Conservation (phyloP, 2,113 vertebrate species). For the Chloroceryle aenea region DNA sequence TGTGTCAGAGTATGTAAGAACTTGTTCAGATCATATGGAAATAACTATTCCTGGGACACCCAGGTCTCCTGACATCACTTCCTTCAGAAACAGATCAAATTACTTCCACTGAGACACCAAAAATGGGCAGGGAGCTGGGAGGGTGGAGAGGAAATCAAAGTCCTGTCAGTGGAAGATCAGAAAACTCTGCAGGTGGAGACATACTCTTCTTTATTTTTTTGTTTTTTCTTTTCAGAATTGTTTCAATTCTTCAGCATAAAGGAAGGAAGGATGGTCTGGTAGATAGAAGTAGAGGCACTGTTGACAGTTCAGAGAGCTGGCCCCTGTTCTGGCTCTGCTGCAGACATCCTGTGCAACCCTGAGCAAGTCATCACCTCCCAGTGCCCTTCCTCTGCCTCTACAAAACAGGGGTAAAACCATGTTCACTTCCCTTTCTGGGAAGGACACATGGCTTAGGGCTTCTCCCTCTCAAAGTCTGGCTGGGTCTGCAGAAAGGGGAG, state of each 20-base stretch:
- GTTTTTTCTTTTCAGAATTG: neutral
- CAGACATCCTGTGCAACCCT: slow-evolving; percentile 53
- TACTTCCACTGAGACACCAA: slow-evolving; percentile 12
- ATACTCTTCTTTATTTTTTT: neutral
- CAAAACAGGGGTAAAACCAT: neutral
- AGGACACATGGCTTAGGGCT: neutral
- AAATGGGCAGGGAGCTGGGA: neutral
- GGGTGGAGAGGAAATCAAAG: neutral
- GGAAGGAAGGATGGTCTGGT: slow-evolving; percentile 62
- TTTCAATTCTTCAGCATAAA: neutral
- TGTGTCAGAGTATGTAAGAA: slow-evolving; percentile 22
- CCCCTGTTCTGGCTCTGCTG: neutral
- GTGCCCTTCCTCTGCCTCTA: slow-evolving; percentile 21
- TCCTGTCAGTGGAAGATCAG: slow-evolving; percentile 25
- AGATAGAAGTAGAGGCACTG: slow-evolving; percentile 32
- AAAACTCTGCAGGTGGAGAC: slow-evolving; percentile 29
- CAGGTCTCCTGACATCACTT: slow-evolving; percentile 60
- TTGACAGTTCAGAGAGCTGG: slow-evolving; percentile 27
- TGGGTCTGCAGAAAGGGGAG: neutral
- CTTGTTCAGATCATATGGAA: slow-evolving; percentile 51
- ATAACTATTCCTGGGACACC: slow-evolving; percentile 55
- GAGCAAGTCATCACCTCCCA: slow-evolving; percentile 30
- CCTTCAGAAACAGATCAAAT: slow-evolving; percentile 39
- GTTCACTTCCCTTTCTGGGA: neutral
- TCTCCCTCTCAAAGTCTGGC: neutral